phyloP scores from a whole-genome alignment of 2,113 vertebrate species.

The Ictalurus punctatus region DNA sequence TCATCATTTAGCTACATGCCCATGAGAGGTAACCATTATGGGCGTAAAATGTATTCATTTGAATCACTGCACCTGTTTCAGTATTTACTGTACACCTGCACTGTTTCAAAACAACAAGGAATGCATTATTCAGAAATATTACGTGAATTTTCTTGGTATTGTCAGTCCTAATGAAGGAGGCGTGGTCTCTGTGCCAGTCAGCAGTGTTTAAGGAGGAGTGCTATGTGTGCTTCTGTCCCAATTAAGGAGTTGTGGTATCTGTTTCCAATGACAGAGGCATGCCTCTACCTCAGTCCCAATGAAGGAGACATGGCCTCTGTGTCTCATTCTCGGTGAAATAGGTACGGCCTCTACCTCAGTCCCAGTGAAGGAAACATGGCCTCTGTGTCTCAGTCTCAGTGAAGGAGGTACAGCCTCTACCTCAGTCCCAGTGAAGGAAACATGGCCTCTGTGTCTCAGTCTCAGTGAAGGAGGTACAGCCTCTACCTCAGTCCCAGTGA shows the following conservation, averaged over 20 bases:
- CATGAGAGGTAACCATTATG: neutral
- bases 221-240: neutral
- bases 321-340: too few relatives aligned
- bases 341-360: too few relatives aligned
- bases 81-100: conserved; percentile 1
- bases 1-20: neutral
- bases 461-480: too few relatives aligned
- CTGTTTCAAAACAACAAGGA: neutral
- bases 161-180: neutral
- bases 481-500: too few relatives aligned
- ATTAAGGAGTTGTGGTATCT: neutral
- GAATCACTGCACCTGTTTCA: neutral
- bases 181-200: neutral
- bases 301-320: too few relatives aligned
- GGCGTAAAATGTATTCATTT: neutral
- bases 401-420: too few relatives aligned
- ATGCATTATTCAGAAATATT: neutral
- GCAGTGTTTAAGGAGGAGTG: neutral
- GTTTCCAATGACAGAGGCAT: neutral
- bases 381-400: too few relatives aligned
- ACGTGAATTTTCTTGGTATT: neutral
- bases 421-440: too few relatives aligned
- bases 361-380: too few relatives aligned
- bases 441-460: too few relatives aligned
- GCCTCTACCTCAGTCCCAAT: neutral